A percentile compares a stretch with the other conserved stretches of the same genome.
Evolutionary conservation across 2,888 invertebrate species (phyloP).

Genomic region (Trachelus tabidus): DNA sequence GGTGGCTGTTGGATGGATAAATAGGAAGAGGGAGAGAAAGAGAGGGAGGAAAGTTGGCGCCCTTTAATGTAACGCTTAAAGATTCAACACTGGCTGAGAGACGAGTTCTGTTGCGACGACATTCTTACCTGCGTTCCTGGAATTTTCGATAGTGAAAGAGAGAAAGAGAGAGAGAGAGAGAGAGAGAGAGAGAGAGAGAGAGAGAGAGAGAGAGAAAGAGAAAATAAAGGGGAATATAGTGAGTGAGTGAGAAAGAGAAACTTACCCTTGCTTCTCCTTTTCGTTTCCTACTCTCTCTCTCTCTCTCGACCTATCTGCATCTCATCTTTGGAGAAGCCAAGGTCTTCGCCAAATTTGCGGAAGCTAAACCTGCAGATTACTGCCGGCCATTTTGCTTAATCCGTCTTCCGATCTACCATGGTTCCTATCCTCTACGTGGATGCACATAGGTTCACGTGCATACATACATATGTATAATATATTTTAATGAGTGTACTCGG

Average conservation of each 20-base stretch:
- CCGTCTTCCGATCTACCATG: not conserved
- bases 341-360: constrained; percentile 27
- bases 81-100: not conserved
- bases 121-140: not conserved
- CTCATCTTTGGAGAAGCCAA: not conserved
- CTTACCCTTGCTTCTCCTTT: not conserved
- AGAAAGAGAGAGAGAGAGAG: not conserved
- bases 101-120: not conserved
- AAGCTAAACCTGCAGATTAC: constrained; percentile 19
- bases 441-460: not conserved
- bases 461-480: not conserved
- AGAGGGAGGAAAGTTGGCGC: not conserved
- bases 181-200: not conserved
- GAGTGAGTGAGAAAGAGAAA: constrained; percentile 4
- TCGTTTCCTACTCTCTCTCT: not conserved
- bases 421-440: not conserved
- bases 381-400: not conserved
- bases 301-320: not conserved
- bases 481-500: not conserved
- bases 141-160: not conserved
- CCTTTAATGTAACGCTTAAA: not conserved
- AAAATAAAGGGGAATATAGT: not conserved
- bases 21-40: not conserved
- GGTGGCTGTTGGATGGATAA: not conserved
- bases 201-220: not conserved